Evolutionary conservation across 2,797 vertebrate species (phyloP), one percentile per base, ranked within the genome.

Genomic region (Percopsis omiscomaycus): DNA sequence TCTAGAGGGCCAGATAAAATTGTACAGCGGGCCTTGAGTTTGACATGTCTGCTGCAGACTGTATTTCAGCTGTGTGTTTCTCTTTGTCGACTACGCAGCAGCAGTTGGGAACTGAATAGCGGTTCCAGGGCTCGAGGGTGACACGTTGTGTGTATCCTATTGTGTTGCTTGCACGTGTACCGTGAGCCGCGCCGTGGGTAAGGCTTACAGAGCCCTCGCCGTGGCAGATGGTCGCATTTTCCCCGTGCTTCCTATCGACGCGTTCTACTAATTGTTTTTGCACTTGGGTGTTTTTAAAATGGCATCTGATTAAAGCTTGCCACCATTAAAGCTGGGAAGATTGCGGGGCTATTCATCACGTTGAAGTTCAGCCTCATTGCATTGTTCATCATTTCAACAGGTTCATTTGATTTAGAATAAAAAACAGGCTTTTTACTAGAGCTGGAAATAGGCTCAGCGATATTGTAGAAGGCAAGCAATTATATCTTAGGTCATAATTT

Each of bases 311-410:
- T 71, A 61, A 61, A 66, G 53, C 58, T 44, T 48, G 57, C 46
- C 53, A 16, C 61, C 62, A 52, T 71, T 71, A 71, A 52, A 44
- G 58, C 32, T 5, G 3, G 4, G 27, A 66, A 56, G 58, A 56
- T 56, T 30, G 63, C 52, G 4, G 46, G 30, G 63, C 63, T 51
- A 66, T 66, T 60, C 58, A 71, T 71, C 69, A 71, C 42, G 32
- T 61, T 61, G 63, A 71, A 57, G 69, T 56, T 61, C 45, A 29
- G 63, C 30, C 37, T 71, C 62, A 65, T 71, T 71, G 69, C 58
- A 47, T 71, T 71, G 63, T 71, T 71, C 52, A 71, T 71, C 69
- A 71, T 71, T 71, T 52, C 63, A 71, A 71, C 69, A 66, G 69
- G 63, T 66, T 65, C 52, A 71, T 66, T 71, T 71, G 69, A 71